Evolutionary conservation across 2,797 vertebrate species (phyloP).

Genomic region (Gastrophryne carolinensis): DNA sequence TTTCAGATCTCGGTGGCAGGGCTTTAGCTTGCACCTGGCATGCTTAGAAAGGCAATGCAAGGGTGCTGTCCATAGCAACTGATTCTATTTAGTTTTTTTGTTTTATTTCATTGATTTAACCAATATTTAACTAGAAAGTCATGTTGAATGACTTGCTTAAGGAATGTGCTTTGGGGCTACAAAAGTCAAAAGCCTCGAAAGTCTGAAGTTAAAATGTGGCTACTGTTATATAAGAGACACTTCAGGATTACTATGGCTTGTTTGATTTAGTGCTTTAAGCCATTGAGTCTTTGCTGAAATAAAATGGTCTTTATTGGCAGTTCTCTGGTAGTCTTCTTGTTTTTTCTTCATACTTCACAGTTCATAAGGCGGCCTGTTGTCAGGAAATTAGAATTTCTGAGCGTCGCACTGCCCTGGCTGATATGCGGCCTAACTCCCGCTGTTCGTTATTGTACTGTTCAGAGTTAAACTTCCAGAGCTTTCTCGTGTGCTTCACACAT

Average conservation of each 20-base stretch:
- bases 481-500: constrained; percentile 37
- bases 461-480: constrained; percentile 25
- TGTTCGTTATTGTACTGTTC: constrained; percentile 28
- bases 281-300: neutral
- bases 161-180: neutral
- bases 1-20: too few species aligned
- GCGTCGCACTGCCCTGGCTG: neutral
- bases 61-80: too few species aligned
- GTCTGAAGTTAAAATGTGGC: too few species aligned
- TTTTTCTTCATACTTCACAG: constrained; percentile 9
- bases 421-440: constrained; percentile 15
- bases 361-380: constrained; percentile 4
- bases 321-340: neutral
- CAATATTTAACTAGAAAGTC: too few species aligned
- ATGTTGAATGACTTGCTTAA: too few species aligned
- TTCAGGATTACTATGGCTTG: neutral
- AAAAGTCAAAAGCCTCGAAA: neutral
- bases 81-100: too few species aligned
- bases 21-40: too few species aligned
- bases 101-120: too few species aligned
- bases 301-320: neutral
- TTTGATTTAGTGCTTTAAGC: neutral
- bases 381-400: constrained; percentile 17
- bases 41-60: too few species aligned
- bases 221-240: neutral